Evolutionary conservation across 2,797 vertebrate species (phyloP).

Genomic region (Notoglanidium macrostoma): DNA sequence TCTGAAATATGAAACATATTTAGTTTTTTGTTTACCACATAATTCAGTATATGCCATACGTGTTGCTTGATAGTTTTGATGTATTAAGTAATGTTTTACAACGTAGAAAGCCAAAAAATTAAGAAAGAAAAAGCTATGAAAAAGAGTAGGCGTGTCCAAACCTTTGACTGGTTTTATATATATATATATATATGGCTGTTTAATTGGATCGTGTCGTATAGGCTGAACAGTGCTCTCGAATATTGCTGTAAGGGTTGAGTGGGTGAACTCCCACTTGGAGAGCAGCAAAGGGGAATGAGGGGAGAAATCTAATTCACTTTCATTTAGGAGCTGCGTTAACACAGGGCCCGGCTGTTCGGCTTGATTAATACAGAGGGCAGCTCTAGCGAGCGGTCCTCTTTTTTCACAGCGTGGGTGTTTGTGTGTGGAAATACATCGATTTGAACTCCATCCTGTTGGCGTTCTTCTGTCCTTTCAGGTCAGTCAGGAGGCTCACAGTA

Average conservation of each 20-base stretch:
- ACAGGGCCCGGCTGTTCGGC: slow-evolving; percentile 26
- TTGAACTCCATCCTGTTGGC: not conserved
- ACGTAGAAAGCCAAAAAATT: no score
- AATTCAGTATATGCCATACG: no score
- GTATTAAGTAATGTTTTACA: no score
- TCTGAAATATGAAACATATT: no score
- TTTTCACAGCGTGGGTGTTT: slow-evolving; percentile 7
- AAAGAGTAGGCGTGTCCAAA: no score
- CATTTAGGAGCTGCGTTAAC: slow-evolving; percentile 50
- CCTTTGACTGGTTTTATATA: no score
- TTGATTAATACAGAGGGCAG: slow-evolving; percentile 47
- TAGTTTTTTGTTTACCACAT: no score
- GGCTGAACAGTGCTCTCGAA: not conserved
- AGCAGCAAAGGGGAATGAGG: slow-evolving; percentile 43
- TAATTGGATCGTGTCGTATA: slow-evolving; percentile 12
- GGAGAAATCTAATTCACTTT: slow-evolving; percentile 48
- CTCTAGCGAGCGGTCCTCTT: not conserved
- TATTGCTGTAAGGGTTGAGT: slow-evolving; percentile 17
- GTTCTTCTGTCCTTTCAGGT: slow-evolving; percentile 51
- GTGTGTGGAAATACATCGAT: not conserved
- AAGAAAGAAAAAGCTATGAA: no score
- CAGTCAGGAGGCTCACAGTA: slow-evolving; percentile 65
- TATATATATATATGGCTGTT: slow-evolving; percentile 22
- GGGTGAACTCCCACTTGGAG: slow-evolving; percentile 25
- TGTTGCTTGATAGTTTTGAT: no score